These are phyloP conservation scores for Macrochelys suwanniensis DNA, from an alignment of 2,797 vertebrate species.

Conservation along the genomic window DNA sequence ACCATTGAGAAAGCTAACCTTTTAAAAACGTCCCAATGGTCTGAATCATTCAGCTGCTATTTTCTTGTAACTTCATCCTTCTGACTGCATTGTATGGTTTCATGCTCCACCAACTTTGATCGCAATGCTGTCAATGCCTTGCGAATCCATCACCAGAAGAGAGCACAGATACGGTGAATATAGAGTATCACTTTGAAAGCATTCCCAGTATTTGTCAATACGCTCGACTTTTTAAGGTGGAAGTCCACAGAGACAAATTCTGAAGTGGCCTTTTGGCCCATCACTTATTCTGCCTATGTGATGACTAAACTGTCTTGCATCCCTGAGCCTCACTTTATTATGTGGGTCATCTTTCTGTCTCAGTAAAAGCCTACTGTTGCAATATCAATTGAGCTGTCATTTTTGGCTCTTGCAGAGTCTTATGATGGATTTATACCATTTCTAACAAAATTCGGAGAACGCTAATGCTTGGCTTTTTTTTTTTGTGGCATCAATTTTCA, in stretches of 20 bases:
- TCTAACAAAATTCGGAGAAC: not conserved
- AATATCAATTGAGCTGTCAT: not conserved
- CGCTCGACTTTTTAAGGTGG: not conserved
- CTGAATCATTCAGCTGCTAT: not conserved
- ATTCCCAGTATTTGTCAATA: not conserved
- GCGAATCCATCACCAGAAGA: not conserved
- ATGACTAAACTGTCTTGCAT: not conserved
- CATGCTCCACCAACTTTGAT: not conserved
- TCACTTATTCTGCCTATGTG: not conserved
- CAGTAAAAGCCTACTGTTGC: not conserved
- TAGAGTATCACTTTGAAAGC: not conserved
- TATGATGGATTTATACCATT: not conserved
- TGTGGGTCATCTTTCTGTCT: not conserved
- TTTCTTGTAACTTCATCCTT: not conserved
- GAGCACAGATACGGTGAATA: not conserved
- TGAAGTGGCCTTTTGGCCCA: not conserved
- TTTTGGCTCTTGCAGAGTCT: not conserved
- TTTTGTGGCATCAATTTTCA: accelerated
- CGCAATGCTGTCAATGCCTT: not conserved
- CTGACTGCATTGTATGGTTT: not conserved
- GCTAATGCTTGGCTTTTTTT: not conserved
- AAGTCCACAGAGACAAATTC: not conserved
- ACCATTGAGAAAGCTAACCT: not conserved
- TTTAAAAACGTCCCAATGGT: not conserved
- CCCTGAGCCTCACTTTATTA: not conserved